These are phyloP conservation scores for Gymnocypris eckloni DNA, from an alignment of 2,797 vertebrate species.

Conservation along the genomic window DNA sequence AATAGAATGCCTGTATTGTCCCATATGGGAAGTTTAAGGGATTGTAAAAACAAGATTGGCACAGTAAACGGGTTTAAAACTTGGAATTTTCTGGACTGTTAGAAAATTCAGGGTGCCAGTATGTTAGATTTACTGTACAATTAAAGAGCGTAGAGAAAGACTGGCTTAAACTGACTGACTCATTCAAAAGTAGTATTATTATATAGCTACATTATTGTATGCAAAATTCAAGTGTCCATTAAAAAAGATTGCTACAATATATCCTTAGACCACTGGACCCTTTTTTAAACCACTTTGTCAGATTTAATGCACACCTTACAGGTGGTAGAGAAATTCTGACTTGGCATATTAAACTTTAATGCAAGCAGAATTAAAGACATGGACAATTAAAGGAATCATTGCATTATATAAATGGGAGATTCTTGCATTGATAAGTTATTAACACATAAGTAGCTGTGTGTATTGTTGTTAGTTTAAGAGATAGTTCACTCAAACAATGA, in stretches of 20 bases:
- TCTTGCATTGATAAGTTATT: neutral
- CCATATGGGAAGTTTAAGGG: neutral
- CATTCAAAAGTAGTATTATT: neutral
- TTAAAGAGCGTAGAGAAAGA: neutral
- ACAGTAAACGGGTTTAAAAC: neutral
- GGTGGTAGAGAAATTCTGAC: too few relatives aligned
- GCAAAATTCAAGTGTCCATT: neutral
- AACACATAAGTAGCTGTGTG: neutral
- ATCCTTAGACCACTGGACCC: neutral
- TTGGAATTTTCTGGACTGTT: neutral
- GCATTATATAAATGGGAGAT: neutral
- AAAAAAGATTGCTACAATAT: neutral
- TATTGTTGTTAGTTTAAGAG: neutral
- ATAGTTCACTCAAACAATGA: neutral
- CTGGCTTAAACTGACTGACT: neutral
- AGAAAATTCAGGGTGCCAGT: neutral
- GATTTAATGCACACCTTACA: neutral
- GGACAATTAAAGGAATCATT: neutral
- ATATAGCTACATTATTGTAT: neutral
- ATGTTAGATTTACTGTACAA: neutral
- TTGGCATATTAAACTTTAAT: too few relatives aligned
- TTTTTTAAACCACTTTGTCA: neutral
- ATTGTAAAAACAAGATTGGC: neutral
- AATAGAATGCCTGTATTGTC: neutral
- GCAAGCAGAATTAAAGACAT: neutral